Base-by-base conservation (phyloP, 2,113 vertebrate genomes). In the Hemiscyllium ocellatum region DNA sequence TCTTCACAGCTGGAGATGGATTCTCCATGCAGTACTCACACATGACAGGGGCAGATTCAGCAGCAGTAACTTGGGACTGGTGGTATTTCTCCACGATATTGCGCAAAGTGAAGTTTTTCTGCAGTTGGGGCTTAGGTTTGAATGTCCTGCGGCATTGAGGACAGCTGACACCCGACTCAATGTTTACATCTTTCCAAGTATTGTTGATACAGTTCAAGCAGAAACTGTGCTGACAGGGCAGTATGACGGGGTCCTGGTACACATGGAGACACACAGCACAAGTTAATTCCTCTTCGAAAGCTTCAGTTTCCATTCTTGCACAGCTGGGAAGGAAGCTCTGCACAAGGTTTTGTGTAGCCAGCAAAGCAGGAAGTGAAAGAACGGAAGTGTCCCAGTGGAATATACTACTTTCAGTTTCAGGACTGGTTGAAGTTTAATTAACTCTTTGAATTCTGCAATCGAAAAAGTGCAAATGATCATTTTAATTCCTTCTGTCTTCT, bases 181-280 rank as follows among this genome's bases (percentile, higher is more conserved):
- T 0, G 24, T 0, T 19, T 47, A n/a, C 42, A 47, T 50, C 15
- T 0, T 1, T 24, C 95, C 95, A 95, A 65, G 5, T n/a, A 42
- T 69, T 65, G 24, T 42, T 20, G 83, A 95, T 95, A 13, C 95
- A 95, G 15, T 61, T 42, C 15, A 17, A 7, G 29, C 95, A 95
- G 78, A 95, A 95, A 15, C 47, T 95, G 95, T 95, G 95, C 95
- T 95, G 95, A 83, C 95, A 95, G 56, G 95, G 95, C 52, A 95
- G 50, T 89, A 17, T 17, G 52, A 90, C 87, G 1, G 87, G 87
- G 52, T 90, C 52, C 56, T n/a, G 56, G 26, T 61, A 90, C 52
- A 90, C 26, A 0, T 61, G 24, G 26, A 90, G 87, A 56, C 87
- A 90, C 29, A 90, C 56, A 6, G 52, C n/a, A 95, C 95, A 95